Evolutionary conservation across 1,140 invertebrate species (phyloP).

Genomic region (Oryctes rhinoceros): DNA sequence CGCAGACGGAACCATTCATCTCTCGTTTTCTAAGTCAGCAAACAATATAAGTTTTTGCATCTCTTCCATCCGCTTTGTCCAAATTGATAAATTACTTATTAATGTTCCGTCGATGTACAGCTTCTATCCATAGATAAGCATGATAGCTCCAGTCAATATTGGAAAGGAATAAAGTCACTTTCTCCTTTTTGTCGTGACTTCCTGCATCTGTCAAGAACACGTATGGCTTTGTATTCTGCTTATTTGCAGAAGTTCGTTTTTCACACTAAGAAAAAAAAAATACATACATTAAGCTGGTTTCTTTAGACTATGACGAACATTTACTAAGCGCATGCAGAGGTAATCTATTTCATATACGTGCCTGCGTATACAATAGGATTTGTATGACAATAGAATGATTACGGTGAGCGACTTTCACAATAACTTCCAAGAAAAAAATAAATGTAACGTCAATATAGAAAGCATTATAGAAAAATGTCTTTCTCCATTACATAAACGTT

Average conservation of each 20-base stretch:
- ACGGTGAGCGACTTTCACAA: no score
- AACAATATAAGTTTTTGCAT: conserved; percentile 1
- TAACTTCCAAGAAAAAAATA: no score
- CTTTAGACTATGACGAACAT: no score
- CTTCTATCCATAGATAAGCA: not conserved
- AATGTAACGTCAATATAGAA: no score
- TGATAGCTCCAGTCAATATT: not conserved
- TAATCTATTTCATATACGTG: no score
- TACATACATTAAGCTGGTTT: no score
- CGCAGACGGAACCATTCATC: not conserved
- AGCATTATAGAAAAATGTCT: no score
- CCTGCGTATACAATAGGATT: no score
- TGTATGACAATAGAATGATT: no score
- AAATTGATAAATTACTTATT: conserved; percentile 16
- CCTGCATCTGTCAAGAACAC: conserved; percentile 8
- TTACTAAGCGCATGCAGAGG: no score
- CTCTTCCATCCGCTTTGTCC: not conserved
- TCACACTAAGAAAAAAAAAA: not conserved
- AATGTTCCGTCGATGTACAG: not conserved
- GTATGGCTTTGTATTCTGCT: not conserved
- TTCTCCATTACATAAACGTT: no score
- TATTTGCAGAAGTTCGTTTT: not conserved
- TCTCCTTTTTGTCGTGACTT: not conserved
- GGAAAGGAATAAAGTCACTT: conserved; percentile 9
- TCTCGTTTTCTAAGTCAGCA: not conserved